These are phyloP conservation scores for Gibbula magus DNA, from an alignment of 2,888 invertebrate species.

Conservation along the genomic window DNA sequence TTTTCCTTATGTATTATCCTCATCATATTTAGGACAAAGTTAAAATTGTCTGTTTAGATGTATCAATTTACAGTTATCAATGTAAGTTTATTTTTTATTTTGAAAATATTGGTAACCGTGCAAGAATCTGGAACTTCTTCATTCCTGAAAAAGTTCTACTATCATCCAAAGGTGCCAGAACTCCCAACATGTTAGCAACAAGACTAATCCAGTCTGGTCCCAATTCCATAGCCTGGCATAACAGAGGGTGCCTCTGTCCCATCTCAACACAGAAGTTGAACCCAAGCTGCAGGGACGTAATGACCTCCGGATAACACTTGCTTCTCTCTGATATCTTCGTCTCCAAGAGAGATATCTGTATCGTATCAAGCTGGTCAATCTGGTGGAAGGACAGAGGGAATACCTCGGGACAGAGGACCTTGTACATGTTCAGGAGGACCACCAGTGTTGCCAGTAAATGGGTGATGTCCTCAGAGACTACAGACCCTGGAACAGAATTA, in stretches of 20 bases:
- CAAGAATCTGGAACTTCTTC: not conserved
- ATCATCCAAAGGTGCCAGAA: conserved; percentile 12
- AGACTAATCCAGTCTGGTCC: conserved; percentile 46
- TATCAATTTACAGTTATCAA: too few species aligned
- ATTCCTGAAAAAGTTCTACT: not conserved
- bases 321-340: not conserved
- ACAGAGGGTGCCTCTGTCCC: conserved; percentile 39
- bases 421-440: conserved; percentile 35
- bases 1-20: too few species aligned
- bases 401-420: conserved; percentile 34
- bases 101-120: too few species aligned
- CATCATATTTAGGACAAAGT: too few species aligned
- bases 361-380: too few species aligned
- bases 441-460: not conserved
- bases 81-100: too few species aligned
- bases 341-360: too few species aligned
- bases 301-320: too few species aligned
- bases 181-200: conserved; percentile 36
- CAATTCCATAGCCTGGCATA: conserved; percentile 48
- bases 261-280: conserved; percentile 32
- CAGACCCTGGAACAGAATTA: too few species aligned
- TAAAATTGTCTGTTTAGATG: too few species aligned
- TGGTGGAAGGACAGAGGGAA: not conserved
- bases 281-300: conserved; percentile 2
- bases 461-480: not conserved